Evolutionary conservation across 2,113 vertebrate genomes (phyloP).

Genomic region (Pitta sordida): DNA sequence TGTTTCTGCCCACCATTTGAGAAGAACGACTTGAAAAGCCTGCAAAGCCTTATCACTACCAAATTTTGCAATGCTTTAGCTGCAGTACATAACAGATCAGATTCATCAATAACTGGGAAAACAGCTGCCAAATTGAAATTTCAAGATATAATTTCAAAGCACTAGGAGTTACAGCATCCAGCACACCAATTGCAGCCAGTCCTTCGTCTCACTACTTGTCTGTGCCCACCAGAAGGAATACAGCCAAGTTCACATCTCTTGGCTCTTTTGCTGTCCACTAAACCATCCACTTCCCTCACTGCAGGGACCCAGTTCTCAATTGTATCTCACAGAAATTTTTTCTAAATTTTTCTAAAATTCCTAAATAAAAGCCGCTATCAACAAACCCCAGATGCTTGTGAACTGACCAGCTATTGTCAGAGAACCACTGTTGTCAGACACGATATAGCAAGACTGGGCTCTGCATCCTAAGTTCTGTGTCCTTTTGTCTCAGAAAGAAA

Average conservation of each 20-base stretch:
- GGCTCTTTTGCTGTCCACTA: neutral
- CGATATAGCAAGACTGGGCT: neutral
- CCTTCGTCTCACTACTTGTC: neutral
- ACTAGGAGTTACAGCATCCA: neutral
- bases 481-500: neutral
- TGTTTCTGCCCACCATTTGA: neutral
- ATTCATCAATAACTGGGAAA: neutral
- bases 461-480: neutral
- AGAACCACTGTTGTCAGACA: neutral
- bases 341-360: neutral
- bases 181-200: neutral
- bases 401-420: neutral
- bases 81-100: neutral
- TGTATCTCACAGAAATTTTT: neutral
- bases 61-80: neutral
- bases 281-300: neutral
- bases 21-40: neutral
- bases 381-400: neutral
- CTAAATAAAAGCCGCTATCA: neutral
- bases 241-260: neutral
- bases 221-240: neutral
- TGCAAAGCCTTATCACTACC: neutral
- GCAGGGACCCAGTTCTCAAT: neutral
- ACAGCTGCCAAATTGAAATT: neutral
- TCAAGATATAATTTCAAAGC: neutral